phyloP scores from a whole-genome alignment of 2,113 vertebrate genomes.

The Zapornia atra region DNA sequence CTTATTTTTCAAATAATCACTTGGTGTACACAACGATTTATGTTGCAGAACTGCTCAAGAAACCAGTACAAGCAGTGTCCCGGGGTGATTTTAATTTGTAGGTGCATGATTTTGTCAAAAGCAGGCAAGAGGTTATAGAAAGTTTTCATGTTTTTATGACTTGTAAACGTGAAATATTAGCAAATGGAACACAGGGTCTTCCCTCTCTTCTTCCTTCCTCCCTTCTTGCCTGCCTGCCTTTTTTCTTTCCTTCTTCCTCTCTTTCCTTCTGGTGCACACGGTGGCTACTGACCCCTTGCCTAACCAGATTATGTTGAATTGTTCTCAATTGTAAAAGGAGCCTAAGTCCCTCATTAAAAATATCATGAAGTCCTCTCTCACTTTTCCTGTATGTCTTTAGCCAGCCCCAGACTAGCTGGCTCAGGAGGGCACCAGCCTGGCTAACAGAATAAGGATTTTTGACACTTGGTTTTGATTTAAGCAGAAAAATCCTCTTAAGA shows the following conservation, averaged over 20 bases:
- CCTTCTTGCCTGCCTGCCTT: not conserved
- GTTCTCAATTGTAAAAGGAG: not conserved
- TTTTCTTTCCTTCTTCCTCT: not conserved
- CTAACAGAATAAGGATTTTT: constrained; percentile 4
- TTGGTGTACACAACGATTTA: not conserved
- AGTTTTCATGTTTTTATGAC: not conserved
- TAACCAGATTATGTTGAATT: not conserved
- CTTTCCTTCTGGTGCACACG: not conserved
- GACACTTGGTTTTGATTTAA: constrained; percentile 23
- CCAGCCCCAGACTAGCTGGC: not conserved
- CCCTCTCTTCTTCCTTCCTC: not conserved
- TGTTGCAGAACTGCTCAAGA: not conserved
- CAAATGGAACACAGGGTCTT: not conserved
- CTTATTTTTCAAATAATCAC: constrained; percentile 1
- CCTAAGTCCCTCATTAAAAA: not conserved
- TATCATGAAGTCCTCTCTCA: not conserved
- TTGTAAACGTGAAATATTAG: constrained; percentile 8
- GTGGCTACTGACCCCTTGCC: not conserved
- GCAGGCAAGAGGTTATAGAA: not conserved
- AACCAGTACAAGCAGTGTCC: not conserved
- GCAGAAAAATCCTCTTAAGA: constrained; percentile 44
- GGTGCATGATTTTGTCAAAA: not conserved
- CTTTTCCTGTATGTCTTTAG: not conserved
- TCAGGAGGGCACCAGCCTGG: not conserved
- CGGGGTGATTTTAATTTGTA: constrained; percentile 8